Percentiles rank a stretch among this genome's conserved stretches.
Evolutionary conservation across 2,888 invertebrate species (phyloP).

Genomic region (Entomobrya multifasciata): DNA sequence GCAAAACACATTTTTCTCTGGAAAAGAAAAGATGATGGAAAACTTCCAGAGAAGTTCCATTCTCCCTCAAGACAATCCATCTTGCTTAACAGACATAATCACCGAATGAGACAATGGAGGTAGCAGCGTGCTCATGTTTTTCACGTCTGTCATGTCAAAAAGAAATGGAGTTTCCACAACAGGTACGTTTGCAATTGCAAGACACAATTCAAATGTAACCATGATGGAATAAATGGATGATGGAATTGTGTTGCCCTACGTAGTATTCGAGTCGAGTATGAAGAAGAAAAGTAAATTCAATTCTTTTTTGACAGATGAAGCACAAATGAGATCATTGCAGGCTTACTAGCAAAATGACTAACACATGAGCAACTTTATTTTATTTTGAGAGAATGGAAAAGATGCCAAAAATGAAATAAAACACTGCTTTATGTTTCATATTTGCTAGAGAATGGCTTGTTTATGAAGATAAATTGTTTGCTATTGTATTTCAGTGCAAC

Average conservation of each 20-base stretch:
- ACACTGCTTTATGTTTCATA: background rate
- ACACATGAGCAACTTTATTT: background rate
- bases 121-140: background rate
- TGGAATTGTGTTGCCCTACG: background rate
- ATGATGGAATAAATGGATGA: background rate
- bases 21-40: background rate
- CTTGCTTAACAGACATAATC: background rate
- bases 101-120: background rate
- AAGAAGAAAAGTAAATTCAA: conserved; percentile 26
- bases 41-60: background rate
- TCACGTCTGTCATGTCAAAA: too few relatives aligned
- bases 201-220: background rate
- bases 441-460: too few relatives aligned
- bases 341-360: background rate
- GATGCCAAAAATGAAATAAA: background rate
- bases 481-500: too few relatives aligned
- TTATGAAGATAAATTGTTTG: too few relatives aligned
- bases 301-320: conserved; percentile 59
- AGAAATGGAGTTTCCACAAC: background rate
- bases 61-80: background rate
- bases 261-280: background rate
- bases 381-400: background rate
- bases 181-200: background rate
- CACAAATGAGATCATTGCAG: conserved; percentile 53
- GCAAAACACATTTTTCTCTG: too few relatives aligned